Percentiles rank a stretch among this genome's conserved stretches.
These are phyloP conservation scores for Actenoides hombroni DNA, from an alignment of 2,113 vertebrate species.

Conservation along the genomic window DNA sequence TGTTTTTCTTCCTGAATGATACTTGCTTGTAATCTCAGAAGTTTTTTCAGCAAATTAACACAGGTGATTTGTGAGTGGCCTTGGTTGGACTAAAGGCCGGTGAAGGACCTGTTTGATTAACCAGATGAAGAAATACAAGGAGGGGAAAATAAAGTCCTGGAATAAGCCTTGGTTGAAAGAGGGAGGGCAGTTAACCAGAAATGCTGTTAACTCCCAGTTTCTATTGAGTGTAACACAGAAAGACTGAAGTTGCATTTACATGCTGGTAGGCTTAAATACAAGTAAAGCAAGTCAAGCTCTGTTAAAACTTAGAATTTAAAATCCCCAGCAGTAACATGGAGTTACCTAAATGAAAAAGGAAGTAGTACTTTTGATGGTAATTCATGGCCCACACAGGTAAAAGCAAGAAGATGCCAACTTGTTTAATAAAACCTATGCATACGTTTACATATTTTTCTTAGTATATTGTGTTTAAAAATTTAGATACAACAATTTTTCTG, in stretches of 20 bases:
- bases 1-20: constrained; percentile 66
- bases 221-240: background rate
- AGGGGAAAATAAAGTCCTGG: background rate
- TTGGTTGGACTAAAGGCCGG: background rate
- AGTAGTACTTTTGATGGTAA: background rate
- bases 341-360: background rate
- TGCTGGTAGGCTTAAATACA: background rate
- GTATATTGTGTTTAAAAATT: background rate
- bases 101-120: background rate
- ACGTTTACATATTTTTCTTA: background rate
- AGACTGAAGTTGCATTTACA: background rate
- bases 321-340: background rate
- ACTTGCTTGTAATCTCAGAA: constrained; percentile 64
- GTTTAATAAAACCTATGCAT: background rate
- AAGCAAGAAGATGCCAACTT: background rate
- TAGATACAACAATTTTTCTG: background rate
- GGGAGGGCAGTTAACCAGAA: background rate
- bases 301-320: background rate
- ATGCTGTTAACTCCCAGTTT: background rate
- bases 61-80: constrained; percentile 49
- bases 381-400: background rate
- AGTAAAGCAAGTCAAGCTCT: background rate
- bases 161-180: background rate
- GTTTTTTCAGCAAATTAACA: constrained; percentile 53
- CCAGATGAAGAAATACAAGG: background rate